Percentiles rank a stretch among this genome's conserved stretches.
phyloP scores from a whole-genome alignment of 2,113 vertebrate species.

The Trogon surrucura region DNA sequence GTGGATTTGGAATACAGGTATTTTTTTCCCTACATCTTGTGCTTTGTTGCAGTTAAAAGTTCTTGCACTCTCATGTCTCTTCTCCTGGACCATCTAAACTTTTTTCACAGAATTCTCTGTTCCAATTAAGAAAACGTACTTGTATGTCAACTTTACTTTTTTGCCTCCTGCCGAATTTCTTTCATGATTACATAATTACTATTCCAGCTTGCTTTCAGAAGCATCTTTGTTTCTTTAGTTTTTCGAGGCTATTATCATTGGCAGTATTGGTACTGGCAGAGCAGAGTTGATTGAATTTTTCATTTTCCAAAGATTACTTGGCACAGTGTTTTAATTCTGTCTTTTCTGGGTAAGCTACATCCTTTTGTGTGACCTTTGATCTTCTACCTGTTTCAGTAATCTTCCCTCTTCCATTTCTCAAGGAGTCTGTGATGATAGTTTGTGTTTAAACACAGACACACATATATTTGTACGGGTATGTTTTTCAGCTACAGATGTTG shows the following conservation, averaged over 20 bases:
- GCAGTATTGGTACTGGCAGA: background rate
- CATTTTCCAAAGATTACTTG: background rate
- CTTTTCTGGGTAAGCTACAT: background rate
- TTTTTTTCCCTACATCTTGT: background rate
- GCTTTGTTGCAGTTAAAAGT: background rate
- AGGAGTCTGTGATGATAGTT: background rate
- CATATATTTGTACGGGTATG: accelerated
- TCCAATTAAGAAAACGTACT: background rate
- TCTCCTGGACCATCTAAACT: background rate
- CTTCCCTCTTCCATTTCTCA: background rate
- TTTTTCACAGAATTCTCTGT: background rate
- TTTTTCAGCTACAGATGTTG: background rate
- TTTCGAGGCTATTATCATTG: background rate
- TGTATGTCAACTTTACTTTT: background rate
- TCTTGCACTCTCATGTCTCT: background rate
- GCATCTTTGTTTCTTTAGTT: background rate
- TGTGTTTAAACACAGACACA: background rate
- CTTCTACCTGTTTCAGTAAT: background rate
- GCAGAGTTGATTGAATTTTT: background rate
- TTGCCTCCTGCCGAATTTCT: background rate
- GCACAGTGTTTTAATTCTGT: background rate
- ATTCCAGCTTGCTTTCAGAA: background rate
- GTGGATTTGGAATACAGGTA: background rate
- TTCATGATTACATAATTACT: background rate
- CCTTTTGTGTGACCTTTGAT: background rate